Evolutionary conservation across 1,140 invertebrate genomes (phyloP), one percentile per base, ranked within the genome.

Genomic region (Drosophila nigromelanica): DNA sequence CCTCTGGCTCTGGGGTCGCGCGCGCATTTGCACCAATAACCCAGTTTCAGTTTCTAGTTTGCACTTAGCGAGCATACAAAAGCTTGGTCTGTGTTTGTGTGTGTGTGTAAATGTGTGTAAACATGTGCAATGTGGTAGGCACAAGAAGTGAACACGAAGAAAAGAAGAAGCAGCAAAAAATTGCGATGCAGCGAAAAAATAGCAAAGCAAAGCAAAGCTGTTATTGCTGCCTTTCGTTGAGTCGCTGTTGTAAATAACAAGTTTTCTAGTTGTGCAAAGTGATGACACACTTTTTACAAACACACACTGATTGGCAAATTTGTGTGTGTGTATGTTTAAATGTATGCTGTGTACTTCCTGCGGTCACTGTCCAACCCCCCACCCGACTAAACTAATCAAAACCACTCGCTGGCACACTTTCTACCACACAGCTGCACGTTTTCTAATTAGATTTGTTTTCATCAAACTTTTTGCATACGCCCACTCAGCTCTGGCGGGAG

Each of bases 1-100:
- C n/a, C n/a, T n/a, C n/a, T n/a, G n/a, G n/a, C n/a, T n/a, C n/a
- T n/a, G 33, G 33, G 33, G 33, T 35, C 64, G 62, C 64, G 67
- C 81, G 82, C 82, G 63, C 70, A 64, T 77, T 79, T 79, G 77
- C 77, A 80, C 83, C 83, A 87, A 87, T 87, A 87, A 87, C 83
- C 83, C 66, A 87, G 83, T 87, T 85, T 73, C 56, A 54, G 63
- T 73, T 87, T 87, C 83, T 87, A 89, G 83, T 87, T 87, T 76
- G 73, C 83, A 89, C 82, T 86, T 70, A 68, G 43, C 15, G 45
- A 30, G 61, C 67, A 54, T 63, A 74, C 71, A 70, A 80, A 73
- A 76, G 8, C 43, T 54, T 18, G 47, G 21, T 45, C 7, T n/a
- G 10, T 67, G 42, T 60, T 14, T 59, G 45, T 48, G 55, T 47